A percentile compares a stretch with the other conserved stretches of the same genome.
Evolutionary conservation across 2,797 vertebrate species (phyloP).

Genomic region (Tauraco hartlaubi): DNA sequence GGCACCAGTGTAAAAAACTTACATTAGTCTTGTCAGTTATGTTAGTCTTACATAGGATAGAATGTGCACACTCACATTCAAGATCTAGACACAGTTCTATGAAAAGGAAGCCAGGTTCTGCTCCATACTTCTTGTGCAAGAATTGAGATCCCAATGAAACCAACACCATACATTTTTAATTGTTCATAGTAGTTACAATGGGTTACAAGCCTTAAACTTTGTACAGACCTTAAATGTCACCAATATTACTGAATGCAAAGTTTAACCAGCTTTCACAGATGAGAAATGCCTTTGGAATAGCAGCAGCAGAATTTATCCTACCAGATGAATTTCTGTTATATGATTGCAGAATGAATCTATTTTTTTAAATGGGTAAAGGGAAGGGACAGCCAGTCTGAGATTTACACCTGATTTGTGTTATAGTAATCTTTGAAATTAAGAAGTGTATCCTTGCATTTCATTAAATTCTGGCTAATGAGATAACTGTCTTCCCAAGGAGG

Average conservation of each 20-base stretch:
- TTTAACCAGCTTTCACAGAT: conserved; percentile 70
- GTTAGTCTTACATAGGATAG: not conserved
- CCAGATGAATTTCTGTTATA: conserved; percentile 72
- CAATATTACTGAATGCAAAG: conserved; percentile 51
- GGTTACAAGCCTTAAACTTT: conserved; percentile 62
- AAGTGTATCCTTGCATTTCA: conserved; percentile 99
- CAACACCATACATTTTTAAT: conserved; percentile 38
- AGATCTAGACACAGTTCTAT: not conserved
- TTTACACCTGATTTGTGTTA: conserved; percentile 97
- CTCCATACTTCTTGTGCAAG: not conserved
- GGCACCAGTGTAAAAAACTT: not conserved
- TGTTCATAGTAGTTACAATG: conserved; percentile 4
- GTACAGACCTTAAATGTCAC: conserved; percentile 54
- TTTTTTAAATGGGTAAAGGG: conserved; percentile 58
- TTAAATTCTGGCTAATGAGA: conserved; percentile 99
- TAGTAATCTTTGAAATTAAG: conserved; percentile 97
- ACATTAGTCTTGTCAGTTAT: not conserved
- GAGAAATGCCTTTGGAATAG: conserved; percentile 58
- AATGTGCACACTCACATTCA: not conserved
- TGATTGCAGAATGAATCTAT: conserved; percentile 63
- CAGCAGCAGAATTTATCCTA: conserved; percentile 57
- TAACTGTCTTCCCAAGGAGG: conserved; percentile 98
- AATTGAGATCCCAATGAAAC: not conserved
- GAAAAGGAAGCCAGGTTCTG: not conserved
- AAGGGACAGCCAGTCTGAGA: conserved; percentile 84